Evolutionary conservation across 2,797 vertebrate genomes (phyloP).

Genomic region (Chaunax sp.): DNA sequence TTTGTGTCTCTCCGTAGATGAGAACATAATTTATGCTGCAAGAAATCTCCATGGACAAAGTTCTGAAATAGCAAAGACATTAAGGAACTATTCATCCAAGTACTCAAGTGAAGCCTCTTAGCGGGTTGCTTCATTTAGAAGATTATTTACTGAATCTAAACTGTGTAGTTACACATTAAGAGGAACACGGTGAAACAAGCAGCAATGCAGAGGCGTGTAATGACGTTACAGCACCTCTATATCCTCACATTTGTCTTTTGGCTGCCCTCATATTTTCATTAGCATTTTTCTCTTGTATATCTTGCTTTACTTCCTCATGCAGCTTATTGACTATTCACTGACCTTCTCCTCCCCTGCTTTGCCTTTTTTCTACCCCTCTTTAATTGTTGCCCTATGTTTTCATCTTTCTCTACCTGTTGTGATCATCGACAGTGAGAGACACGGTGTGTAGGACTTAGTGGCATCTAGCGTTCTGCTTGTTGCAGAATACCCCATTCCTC

Average conservation of each 20-base stretch:
- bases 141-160: constrained; percentile 39
- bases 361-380: background rate
- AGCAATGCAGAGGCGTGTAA: too few species aligned
- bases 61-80: constrained; percentile 12
- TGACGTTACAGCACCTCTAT: too few species aligned
- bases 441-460: background rate
- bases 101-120: constrained; percentile 30
- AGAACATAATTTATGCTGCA: constrained; percentile 14
- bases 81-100: constrained; percentile 41
- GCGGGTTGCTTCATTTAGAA: constrained; percentile 32
- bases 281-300: background rate
- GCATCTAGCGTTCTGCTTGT: background rate
- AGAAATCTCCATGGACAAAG: constrained; percentile 7
- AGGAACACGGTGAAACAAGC: background rate
- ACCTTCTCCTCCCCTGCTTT: background rate
- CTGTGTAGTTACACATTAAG: constrained; percentile 21
- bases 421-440: constrained; percentile 5
- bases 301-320: background rate
- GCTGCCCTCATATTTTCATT: constrained; percentile 4
- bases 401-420: background rate
- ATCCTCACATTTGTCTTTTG: too few species aligned
- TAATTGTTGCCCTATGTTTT: background rate
- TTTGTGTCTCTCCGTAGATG: constrained; percentile 21
- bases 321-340: constrained; percentile 16
- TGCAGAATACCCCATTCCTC: background rate